Conservation (phyloP, 1,140 invertebrate species). For the Lycorma delicatula region DNA sequence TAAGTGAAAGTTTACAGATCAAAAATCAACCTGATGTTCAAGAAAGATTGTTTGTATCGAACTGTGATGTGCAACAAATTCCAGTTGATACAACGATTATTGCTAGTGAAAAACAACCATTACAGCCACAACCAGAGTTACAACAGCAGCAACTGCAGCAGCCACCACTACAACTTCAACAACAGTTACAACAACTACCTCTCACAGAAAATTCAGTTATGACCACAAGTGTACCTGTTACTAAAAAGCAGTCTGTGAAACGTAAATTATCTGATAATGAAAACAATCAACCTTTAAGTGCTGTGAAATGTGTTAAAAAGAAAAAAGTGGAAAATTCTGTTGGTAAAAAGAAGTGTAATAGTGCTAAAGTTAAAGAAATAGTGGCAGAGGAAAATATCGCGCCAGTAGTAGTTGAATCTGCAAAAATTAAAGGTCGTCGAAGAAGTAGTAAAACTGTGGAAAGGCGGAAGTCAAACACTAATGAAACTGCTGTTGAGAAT, state of each 20-base stretch:
- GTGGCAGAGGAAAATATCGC: slow-evolving; percentile 10
- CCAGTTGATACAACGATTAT: no score
- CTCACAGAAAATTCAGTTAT: not conserved
- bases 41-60: no score
- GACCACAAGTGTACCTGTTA: no score
- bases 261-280: slow-evolving; percentile 1
- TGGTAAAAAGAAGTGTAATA: slow-evolving; percentile 35
- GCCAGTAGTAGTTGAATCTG: slow-evolving; percentile 25
- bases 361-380: slow-evolving; percentile 37
- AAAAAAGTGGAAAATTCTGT: not conserved
- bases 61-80: no score
- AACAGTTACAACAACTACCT: slow-evolving; percentile 17
- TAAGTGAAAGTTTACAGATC: not conserved
- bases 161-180: slow-evolving; percentile 32
- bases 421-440: slow-evolving; percentile 10
- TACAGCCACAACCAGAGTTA: not conserved
- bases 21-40: slow-evolving; percentile 10
- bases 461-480: slow-evolving; percentile 15
- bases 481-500: not conserved
- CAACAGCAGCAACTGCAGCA: slow-evolving; percentile 29
- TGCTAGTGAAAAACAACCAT: no score
- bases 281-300: not conserved
- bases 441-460: slow-evolving; percentile 10
- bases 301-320: slow-evolving; percentile 10
- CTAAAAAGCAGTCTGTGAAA: slow-evolving; percentile 6